Evolutionary conservation across 92 coral and sea anemone species (phyloP), one percentile per base, ranked within the genome.

Genomic region (Siderastrea radians): DNA sequence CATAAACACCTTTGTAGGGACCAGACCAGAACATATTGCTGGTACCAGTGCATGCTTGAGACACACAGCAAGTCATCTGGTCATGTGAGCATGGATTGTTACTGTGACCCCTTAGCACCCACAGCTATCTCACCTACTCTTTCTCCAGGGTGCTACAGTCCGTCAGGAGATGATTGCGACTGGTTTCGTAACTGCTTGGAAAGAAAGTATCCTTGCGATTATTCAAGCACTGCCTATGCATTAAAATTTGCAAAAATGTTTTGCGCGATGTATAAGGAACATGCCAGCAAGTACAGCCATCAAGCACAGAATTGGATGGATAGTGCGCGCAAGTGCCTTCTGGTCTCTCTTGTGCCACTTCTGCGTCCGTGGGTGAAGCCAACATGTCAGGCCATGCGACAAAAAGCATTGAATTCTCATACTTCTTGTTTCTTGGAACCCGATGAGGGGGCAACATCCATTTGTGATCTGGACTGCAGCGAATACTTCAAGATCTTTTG

Each of bases 21-120:
- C 51, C 78, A 78, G 5, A 4, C 68, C 1, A 48, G 66, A 9
- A 80, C 58, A 9, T 94, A 92, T 75, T 94, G 97, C 63, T 92
- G 84, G 82, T 92, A 87, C 77, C 86, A 76, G 79, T 94, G 97
- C 70, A 94, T 94, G 97, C 6, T 90, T 19, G 97, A 94, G 49
- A 86, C 70, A 8, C 88, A 92, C 65, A 16, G 45, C 76, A 90
- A 79, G 50, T 43, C n/a, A 0, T 4, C 16, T 12, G 97, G 97
- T 49, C 10, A 47, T 10, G 89, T 94, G 13, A 55, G 85, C 17
- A 72, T 73, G 0, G 89, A 90, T 85, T 93, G 96, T 60, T 77
- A 90, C 53, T 93, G 96, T 76, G 63, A 72, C 16, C 84, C 88
- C 53, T 19, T 10, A 8, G 70, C 74, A 6, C n/a, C 74, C 4